These are phyloP conservation scores for Trichonephila clavata DNA, from an alignment of 1,140 invertebrate genomes.

Conservation along the genomic window DNA sequence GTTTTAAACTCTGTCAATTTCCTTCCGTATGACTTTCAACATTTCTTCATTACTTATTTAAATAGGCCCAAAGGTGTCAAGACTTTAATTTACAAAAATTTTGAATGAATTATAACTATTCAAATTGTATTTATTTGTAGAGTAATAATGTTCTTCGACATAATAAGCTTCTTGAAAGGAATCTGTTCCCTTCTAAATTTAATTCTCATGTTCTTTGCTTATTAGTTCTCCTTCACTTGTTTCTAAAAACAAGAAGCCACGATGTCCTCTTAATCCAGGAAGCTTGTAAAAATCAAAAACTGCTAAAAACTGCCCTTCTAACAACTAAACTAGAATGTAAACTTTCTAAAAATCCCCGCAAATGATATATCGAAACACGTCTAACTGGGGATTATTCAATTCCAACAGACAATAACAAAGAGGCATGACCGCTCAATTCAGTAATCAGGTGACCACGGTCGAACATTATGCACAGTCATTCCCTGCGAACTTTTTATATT, in stretches of 20 bases:
- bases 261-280: not conserved
- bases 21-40: too few relatives aligned
- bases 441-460: slow-evolving; percentile 38
- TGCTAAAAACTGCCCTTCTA: not conserved
- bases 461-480: not conserved
- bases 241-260: not conserved
- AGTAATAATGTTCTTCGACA: too few relatives aligned
- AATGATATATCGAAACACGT: not conserved
- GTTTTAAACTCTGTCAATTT: too few relatives aligned
- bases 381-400: not conserved
- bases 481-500: slow-evolving; percentile 1
- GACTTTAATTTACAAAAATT: too few relatives aligned
- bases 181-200: not conserved
- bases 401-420: not conserved
- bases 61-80: too few relatives aligned
- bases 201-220: not conserved
- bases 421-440: slow-evolving; percentile 10
- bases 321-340: slow-evolving; percentile 43
- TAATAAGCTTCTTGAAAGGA: not conserved
- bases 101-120: too few relatives aligned
- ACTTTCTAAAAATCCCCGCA: slow-evolving; percentile 8
- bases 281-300: not conserved
- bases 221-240: not conserved
- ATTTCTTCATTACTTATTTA: too few relatives aligned
- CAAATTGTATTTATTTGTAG: too few relatives aligned